Percentiles rank a stretch among this genome's conserved stretches.
Evolutionary conservation across 2,888 invertebrate genomes (phyloP).

Genomic region (Diabrotica balteata): DNA sequence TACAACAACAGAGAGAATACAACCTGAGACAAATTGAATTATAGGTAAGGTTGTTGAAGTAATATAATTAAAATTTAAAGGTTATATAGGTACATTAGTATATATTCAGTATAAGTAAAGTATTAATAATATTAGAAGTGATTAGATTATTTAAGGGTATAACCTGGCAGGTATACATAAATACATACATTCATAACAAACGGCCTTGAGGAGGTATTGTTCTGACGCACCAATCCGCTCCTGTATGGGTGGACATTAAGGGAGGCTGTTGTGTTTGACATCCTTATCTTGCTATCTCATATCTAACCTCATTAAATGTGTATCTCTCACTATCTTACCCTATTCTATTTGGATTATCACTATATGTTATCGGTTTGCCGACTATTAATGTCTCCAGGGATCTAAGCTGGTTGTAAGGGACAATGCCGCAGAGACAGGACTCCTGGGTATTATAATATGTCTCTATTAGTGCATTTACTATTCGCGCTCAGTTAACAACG

Average conservation of each 20-base stretch:
- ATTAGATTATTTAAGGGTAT: too few species aligned
- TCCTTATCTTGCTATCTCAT: conserved; percentile 33
- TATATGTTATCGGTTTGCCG: conserved; percentile 44
- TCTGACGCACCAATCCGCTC: not conserved
- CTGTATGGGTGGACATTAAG: not conserved
- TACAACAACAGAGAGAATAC: too few species aligned
- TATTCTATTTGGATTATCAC: conserved; percentile 49
- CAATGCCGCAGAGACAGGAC: conserved; percentile 33
- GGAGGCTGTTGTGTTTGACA: conserved; percentile 26
- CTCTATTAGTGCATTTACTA: conserved; percentile 35
- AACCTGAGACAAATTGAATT: too few species aligned
- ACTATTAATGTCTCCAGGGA: conserved; percentile 50
- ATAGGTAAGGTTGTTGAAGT: too few species aligned
- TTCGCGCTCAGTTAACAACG: conserved; percentile 8
- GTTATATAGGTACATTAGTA: too few species aligned
- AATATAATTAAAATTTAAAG: too few species aligned
- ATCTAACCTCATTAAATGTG: conserved; percentile 44
- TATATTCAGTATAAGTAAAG: too few species aligned
- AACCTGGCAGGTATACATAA: too few species aligned
- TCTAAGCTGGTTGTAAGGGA: conserved; percentile 39
- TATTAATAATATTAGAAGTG: too few species aligned
- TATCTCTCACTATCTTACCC: conserved; percentile 44
- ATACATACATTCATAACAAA: too few species aligned
- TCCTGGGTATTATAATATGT: conserved; percentile 44
- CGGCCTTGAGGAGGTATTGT: too few species aligned